Percentiles rank a stretch among this genome's conserved stretches.
These are phyloP conservation scores for Panthera tigris DNA, from an alignment of 2,113 vertebrate genomes.

Conservation along the genomic window DNA sequence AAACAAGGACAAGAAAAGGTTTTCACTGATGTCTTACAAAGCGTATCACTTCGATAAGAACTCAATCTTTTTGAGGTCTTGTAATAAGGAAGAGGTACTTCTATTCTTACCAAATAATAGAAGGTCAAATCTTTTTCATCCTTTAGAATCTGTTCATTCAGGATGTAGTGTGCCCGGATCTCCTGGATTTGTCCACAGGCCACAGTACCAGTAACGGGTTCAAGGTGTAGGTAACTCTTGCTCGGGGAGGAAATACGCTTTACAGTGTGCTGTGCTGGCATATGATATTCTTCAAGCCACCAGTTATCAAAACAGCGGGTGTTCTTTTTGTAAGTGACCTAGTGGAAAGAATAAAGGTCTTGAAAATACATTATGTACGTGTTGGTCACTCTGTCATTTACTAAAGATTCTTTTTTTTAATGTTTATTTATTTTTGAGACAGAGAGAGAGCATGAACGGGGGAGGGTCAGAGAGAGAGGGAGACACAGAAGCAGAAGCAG, in stretches of 20 bases:
- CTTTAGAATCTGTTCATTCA: conserved; percentile 73
- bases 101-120: conserved; percentile 84
- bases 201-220: conserved; percentile 67
- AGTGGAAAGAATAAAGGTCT: conserved; percentile 16
- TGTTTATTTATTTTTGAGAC: no score
- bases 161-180: conserved; percentile 74
- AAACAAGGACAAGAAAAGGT: not conserved
- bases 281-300: conserved; percentile 73
- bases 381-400: not conserved
- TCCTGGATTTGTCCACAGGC: conserved; percentile 75
- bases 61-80: not conserved
- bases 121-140: conserved; percentile 77
- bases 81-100: not conserved
- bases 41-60: not conserved
- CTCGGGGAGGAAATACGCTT: conserved; percentile 81
- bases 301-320: conserved; percentile 47
- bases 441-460: no score
- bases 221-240: conserved; percentile 83
- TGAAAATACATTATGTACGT: not conserved
- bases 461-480: no score
- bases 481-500: no score
- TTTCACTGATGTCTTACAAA: not conserved
- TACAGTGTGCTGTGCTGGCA: not conserved
- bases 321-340: conserved; percentile 77
- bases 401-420: no score